Conservation (phyloP, 2,888 invertebrate genomes). For the Erannis defoliaria region DNA sequence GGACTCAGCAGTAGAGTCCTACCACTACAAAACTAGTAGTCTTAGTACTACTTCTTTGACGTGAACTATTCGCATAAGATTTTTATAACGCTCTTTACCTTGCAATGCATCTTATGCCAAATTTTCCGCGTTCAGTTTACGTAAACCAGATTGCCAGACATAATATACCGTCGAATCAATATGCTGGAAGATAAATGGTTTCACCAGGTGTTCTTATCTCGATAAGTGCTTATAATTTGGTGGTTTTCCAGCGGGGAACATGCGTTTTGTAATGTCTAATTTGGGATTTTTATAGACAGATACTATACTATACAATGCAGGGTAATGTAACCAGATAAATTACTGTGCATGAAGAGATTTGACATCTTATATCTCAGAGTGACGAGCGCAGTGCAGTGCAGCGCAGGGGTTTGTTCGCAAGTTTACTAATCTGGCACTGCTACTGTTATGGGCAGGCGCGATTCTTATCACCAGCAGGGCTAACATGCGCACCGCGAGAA, state of each 20-base stretch:
- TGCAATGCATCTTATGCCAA: slow-evolving; percentile 18
- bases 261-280: background rate
- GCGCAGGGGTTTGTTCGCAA: too few species aligned
- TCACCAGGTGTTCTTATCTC: background rate
- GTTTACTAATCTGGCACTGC: too few species aligned
- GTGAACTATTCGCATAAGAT: background rate
- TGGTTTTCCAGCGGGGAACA: background rate
- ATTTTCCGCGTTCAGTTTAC: slow-evolving; percentile 7
- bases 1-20: too few species aligned
- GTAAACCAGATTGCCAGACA: slow-evolving; percentile 26
- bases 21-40: too few species aligned
- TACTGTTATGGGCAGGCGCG: too few species aligned
- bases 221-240: background rate
- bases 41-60: background rate
- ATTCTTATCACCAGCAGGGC: too few species aligned
- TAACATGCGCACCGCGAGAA: too few species aligned
- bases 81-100: slow-evolving; percentile 16
- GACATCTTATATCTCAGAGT: too few species aligned
- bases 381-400: too few species aligned
- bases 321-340: too few species aligned
- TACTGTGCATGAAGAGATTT: too few species aligned
- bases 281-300: background rate
- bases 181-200: background rate
- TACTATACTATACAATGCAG: too few species aligned
- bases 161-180: background rate